Conservation (phyloP, 2,113 vertebrate genomes). For the Ciconia stormi region DNA sequence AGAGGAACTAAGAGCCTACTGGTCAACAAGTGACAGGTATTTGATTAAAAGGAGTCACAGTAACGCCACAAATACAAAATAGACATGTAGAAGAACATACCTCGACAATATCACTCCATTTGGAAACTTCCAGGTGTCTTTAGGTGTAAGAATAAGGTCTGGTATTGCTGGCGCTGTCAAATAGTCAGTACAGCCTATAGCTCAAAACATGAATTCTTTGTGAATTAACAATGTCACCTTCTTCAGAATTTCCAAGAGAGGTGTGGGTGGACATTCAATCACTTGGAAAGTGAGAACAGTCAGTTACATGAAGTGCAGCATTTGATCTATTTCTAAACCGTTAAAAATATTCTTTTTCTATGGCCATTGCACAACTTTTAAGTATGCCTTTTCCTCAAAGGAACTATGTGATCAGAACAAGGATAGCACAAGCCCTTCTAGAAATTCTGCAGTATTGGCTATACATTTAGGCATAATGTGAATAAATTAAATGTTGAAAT, state of each 20-base stretch:
- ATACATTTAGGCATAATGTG: neutral
- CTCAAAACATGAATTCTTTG: neutral
- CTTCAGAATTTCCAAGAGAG: neutral
- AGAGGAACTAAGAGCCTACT: neutral
- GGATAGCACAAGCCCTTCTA: neutral
- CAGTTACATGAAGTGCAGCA: neutral
- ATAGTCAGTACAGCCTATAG: neutral
- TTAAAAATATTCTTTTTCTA: constrained; percentile 28
- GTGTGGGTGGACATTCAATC: constrained; percentile 10
- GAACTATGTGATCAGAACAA: neutral
- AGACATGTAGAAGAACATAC: neutral
- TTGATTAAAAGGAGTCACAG: neutral
- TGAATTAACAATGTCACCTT: constrained; percentile 6
- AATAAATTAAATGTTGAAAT: neutral
- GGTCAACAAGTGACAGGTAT: neutral
- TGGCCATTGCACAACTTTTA: neutral
- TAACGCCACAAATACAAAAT: neutral
- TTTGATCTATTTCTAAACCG: constrained; percentile 47
- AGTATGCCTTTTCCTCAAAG: constrained; percentile 13
- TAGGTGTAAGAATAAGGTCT: neutral
- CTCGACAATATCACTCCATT: neutral
- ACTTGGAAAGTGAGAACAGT: constrained; percentile 31
- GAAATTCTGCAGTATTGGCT: neutral
- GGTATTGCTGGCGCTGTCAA: neutral
- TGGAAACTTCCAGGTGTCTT: neutral